Evolutionary conservation across 2,113 vertebrate genomes (phyloP), one percentile per base, ranked within the genome.

Genomic region (Aythya baeri): DNA sequence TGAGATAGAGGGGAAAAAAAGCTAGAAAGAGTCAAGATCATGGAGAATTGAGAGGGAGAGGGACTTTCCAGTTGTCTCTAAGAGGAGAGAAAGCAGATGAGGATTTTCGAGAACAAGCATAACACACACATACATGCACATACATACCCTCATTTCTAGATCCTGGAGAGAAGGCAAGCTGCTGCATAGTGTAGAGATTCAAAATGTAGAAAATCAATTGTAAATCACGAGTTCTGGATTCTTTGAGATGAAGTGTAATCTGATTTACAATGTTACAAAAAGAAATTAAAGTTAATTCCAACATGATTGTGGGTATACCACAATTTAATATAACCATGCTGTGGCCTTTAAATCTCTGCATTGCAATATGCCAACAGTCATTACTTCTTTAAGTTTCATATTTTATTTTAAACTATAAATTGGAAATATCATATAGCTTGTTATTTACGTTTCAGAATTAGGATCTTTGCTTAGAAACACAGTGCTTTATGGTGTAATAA

Each of bases 331-430:
- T 54, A 91, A 94, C 85, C 89, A 97, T 94, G 95, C 97, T 97
- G 97, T 95, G 97, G 95, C 91, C 92, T 97, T 97, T 95, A 97
- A 97, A 97, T 97, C 95, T 87, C 59, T 31, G 38, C 71, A 67
- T 63, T 77, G 83, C 91, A 55, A 62, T 43, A 86, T 95, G 94
- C 96, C 96, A 89, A 94, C 88, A 89, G 32, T 87, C 95, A 77
- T 83, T 76, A 93, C 65, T 97, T 86, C 13, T 95, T 46, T 88
- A 91, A 94, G 89, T 95, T 94, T 95, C 93, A 84, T 41, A 91
- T 92, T 97, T 92, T 91, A 96, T 96, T 97, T 97, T 96, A 94
- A 96, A 96, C 92, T 91, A 94, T 92, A 97, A 93, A 97, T 96
- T 85, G 89, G 93, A 96, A 96, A 94, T 86, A 88, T 92, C 95